Base-by-base conservation (phyloP, 2,113 vertebrate species). In the Cavia porcellus region DNA sequence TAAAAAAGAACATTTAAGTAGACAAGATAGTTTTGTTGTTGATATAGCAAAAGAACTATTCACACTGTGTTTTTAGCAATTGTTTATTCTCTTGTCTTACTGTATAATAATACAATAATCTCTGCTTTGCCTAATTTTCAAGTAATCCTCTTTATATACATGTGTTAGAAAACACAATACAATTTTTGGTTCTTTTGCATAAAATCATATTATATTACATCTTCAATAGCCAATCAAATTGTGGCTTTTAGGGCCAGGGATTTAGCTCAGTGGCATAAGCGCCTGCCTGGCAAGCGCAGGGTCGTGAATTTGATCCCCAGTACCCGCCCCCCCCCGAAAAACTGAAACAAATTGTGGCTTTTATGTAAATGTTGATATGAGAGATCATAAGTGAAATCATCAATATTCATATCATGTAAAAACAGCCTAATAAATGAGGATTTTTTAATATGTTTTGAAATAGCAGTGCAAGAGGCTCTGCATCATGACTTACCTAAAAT, bases 201-300 rank as follows among this genome's bases (percentile, higher is more conserved):
- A 70, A 94, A 94, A 9, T 4, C 50, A 38, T 89, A 66, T 61
- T 66, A 70, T 91, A 62, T 97, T 66, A 94, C 52, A 77, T 68
- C 17, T 80, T 57, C 17, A 61, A 88, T 47, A 93, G 55, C 13
- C 15, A 81, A 14, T 89, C 0, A 42, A 93, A 35, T 42, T 82
- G 35, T 84, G 24, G 0, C 3, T 68, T 38, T 81, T 66, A 81
- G 38, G 38, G 38, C 38, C 38, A 38, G 38, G 38, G 38, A 38
- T 38, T 38, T 38, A 38, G 38, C 38, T 38, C 38, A 38, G 38
- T 38, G 38, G 38, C 38, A 38, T 38, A 38, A 38, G 38, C 38
- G 38, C 38, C 38, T 38, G 38, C 38, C 38, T 38, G 38, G 38
- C 38, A 38, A 38, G 38, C 38, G 38, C 38, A 38, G 38, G 38